Base-by-base conservation (phyloP, 2,113 vertebrate species). In the Pyrgilauda ruficollis region DNA sequence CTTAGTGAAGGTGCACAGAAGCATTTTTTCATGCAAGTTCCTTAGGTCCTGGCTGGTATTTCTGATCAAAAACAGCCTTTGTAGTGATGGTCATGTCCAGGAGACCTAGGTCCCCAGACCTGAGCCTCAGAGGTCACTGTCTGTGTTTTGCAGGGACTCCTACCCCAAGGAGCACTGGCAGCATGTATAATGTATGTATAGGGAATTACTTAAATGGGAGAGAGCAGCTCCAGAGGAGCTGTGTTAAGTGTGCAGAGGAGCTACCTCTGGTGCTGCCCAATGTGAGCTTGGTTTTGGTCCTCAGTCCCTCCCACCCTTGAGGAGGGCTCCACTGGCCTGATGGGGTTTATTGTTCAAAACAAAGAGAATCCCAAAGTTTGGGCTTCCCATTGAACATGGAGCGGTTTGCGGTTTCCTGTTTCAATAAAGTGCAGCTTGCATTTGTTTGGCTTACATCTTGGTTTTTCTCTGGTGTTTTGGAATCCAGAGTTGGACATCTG, bases 391-490 rank as follows among this genome's bases (percentile, higher is more conserved):
- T 72, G 49, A 89, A 72, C 15, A 2, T 33, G 39, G 68, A 78
- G 24, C 9, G 10, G 61, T 44, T 95, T 96, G 80, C 2, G 56
- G 91, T 95, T 96, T 93, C 47, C 74, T 46, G 7, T 84, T 75
- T 82, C 67, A 87, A 11, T 90, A 3, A 89, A 68, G 81, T 8
- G 24, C 46, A 76, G 66, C 37, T 93, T 78, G n/a, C 21, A 19
- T 85, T 82, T 69, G 53, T 91, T 94, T 95, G 47, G 13, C 56
- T 95, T 93, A 95, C 77, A 30, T 68, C 69, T 84, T 87, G 35
- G 24, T 44, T 93, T 62, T 90, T 53, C 76, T 61, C 76, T 94
- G 84, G 50, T 92, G 56, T 64, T 92, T 94, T 66, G 87, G 69
- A 30, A 78, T 95, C 53, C 43, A 79, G 81, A 87, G 33, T n/a